phyloP scores from a whole-genome alignment of 1,140 invertebrate genomes.

The Eriosoma lanigerum region DNA sequence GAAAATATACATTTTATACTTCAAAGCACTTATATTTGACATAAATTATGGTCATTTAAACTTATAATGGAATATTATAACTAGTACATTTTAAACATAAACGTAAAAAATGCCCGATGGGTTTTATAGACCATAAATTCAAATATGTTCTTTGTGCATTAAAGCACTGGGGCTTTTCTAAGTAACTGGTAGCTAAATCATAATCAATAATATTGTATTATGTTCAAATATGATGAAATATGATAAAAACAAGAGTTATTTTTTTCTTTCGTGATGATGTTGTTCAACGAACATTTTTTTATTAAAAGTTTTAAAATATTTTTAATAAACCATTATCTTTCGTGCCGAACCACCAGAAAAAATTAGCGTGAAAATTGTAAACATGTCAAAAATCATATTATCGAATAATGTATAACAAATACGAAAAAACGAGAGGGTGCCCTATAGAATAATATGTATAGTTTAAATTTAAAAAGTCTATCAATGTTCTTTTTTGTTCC shows the following conservation, averaged over 20 bases:
- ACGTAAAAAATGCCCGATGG: slow-evolving; percentile 16
- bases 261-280: neutral
- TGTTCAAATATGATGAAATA: slow-evolving; percentile 1
- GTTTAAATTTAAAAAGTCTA: neutral
- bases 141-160: neutral
- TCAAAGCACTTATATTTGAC: neutral
- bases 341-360: neutral
- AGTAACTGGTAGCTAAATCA: slow-evolving; percentile 19
- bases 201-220: neutral
- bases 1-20: slow-evolving; percentile 14
- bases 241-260: neutral
- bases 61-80: slow-evolving; percentile 45
- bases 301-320: no score
- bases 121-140: slow-evolving; percentile 33
- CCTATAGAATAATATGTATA: no score
- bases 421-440: no score
- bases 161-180: neutral
- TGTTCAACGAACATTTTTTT: no score
- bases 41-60: slow-evolving; percentile 36
- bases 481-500: no score
- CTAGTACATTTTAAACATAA: slow-evolving; percentile 24
- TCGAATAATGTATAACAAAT: no score
- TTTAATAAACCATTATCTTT: no score
- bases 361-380: neutral
- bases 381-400: neutral